A percentile compares a stretch with the other conserved stretches of the same genome.
These are phyloP conservation scores for Perodicticus potto DNA, from an alignment of 2,797 vertebrate genomes.

Conservation along the genomic window DNA sequence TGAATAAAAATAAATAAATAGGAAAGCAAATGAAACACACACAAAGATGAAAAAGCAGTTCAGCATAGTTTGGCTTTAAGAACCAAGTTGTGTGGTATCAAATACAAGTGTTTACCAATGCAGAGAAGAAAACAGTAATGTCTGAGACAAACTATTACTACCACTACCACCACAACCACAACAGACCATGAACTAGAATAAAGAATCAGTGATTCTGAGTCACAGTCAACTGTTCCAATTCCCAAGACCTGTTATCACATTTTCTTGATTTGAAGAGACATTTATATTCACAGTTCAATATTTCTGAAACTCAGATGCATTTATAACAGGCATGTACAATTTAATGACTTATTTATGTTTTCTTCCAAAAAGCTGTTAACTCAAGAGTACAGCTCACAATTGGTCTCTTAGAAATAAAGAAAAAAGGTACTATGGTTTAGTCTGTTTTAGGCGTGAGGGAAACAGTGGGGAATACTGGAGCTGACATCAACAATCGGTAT, in stretches of 20 bases:
- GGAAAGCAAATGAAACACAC: neutral
- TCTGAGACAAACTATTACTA: neutral
- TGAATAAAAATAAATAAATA: neutral
- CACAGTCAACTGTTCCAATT: constrained; percentile 7
- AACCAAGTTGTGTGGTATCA: neutral
- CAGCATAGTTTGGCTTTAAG: constrained; percentile 21
- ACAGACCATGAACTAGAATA: constrained; percentile 27
- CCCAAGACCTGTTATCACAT: neutral
- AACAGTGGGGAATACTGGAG: neutral
- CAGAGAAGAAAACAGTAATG: neutral
- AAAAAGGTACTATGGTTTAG: neutral
- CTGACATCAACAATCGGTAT: neutral
- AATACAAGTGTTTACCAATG: neutral
- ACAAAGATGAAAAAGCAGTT: constrained; percentile 23
- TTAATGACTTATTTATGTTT: constrained; percentile 17
- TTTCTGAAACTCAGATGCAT: constrained; percentile 39
- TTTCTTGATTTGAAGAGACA: constrained; percentile 32
- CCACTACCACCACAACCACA: neutral
- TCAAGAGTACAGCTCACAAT: constrained; percentile 29
- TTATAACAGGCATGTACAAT: constrained; percentile 12
- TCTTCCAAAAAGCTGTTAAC: neutral
- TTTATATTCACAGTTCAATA: constrained; percentile 45
- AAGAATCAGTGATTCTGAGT: constrained; percentile 16
- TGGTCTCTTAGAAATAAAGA: neutral
- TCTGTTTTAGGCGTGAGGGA: neutral